Base-by-base conservation (phyloP, 64 coral and sea anemone genomes). In the Anthopleura sola region DNA sequence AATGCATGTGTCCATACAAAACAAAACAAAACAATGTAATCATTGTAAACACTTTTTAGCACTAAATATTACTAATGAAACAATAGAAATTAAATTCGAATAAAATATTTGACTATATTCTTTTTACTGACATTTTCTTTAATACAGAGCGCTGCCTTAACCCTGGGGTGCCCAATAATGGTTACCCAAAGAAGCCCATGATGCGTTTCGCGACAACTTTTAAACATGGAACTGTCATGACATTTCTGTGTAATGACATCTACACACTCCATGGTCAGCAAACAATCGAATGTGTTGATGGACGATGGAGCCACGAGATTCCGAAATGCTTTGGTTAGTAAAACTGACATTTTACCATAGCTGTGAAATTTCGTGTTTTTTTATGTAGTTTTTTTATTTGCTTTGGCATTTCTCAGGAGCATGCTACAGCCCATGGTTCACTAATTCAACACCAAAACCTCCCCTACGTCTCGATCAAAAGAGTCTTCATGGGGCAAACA, bases 321-420 rank as follows among this genome's bases (percentile, higher is more conserved):
- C 88, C 88, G 5, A 18, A 85, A 48, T 90, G 88, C 54, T 34
- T 71, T 32, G 29, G 66, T 71, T 1, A 32, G 66, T 34, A 71
- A 13, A 62, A 62, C 21, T n/a, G 16, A 26, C n/a, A n/a, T n/a
- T n/a, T n/a, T n/a, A n/a, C n/a, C n/a, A n/a, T n/a, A n/a, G n/a
- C n/a, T n/a, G n/a, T n/a, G n/a, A n/a, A n/a, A n/a, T n/a, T n/a
- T n/a, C n/a, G n/a, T n/a, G n/a, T n/a, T n/a, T n/a, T n/a, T n/a
- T n/a, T n/a, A n/a, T n/a, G n/a, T n/a, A n/a, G n/a, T n/a, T n/a
- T n/a, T n/a, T n/a, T n/a, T n/a, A 12, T 69, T 31, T 69, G 29
- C n/a, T n/a, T n/a, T n/a, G n/a, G n/a, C n/a, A n/a, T 31, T 32
- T 69, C 11, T 69, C 9, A 69, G 64, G 64, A 69, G n/a, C 28